Evolutionary conservation across 1,140 invertebrate species (phyloP), one percentile per base, ranked within the genome.

Genomic region (Pinna nobilis): DNA sequence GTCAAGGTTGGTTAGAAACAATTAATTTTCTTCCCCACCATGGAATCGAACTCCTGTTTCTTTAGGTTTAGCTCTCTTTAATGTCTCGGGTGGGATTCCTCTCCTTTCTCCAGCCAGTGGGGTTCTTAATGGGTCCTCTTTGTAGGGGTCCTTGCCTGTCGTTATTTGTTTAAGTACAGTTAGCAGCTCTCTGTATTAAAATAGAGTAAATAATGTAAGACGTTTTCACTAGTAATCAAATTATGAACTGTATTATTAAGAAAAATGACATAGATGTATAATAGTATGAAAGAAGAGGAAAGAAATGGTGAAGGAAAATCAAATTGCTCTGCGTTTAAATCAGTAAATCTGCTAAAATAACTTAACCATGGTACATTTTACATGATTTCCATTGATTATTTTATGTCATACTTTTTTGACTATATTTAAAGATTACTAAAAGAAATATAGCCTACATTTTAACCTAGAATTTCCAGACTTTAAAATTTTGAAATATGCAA

Each of bases 51-150:
- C 59, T 2, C 66, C 66, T 3, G 66, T 37, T 3, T 53, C 47
- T 18, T 44, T 57, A 23, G 66, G 51, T 25, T 37, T 49, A 11
- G 51, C 28, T 11, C 35, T 20, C 32, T 55, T 13, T n/a, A 47
- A 15, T 44, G 51, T 59, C 28, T 57, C 66, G 30, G 41, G n/a
- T 18, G 51, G 66, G 20, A 55, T 57, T 41, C 66, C 66, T 32
- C 66, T 51, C 7, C 66, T 35, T 57, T 69, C 59, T 13, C 72
- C 72, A 4, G 72, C 72, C 41, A 74, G 63, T 15, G 57, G 47
- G 35, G 51, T 74, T 39, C 72, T 30, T 33, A 74, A 47, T 33
- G 72, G 66, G 4, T 74, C 65, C 37, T 74, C 72, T 30, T 37
- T 44, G 18, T 41, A 39, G 23, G 72, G 72, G 7, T 74, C 72